Evolutionary conservation across 2,797 vertebrate genomes (phyloP).

Genomic region (Antennarius maculatus): DNA sequence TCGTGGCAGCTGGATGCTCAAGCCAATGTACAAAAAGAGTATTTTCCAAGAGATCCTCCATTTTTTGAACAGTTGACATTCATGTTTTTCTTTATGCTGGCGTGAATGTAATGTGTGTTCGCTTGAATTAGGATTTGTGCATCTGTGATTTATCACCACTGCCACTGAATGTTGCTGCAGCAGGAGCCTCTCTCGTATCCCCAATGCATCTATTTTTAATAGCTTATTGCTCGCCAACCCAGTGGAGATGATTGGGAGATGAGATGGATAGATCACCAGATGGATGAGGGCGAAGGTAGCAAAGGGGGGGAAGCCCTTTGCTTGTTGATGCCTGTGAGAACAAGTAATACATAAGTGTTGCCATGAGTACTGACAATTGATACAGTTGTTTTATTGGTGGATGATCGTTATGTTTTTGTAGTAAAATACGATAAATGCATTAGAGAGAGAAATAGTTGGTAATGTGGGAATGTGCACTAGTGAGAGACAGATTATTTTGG

Average conservation of each 20-base stretch:
- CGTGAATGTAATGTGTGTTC: slow-evolving; percentile 18
- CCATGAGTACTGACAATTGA: slow-evolving; percentile 3
- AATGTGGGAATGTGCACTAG: not conserved
- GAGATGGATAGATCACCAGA: slow-evolving; percentile 42
- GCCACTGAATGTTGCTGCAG: slow-evolving; percentile 70
- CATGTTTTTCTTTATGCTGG: slow-evolving; percentile 9
- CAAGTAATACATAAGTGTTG: slow-evolving; percentile 10
- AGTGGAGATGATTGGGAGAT: slow-evolving; percentile 61
- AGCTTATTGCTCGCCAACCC: slow-evolving; percentile 62
- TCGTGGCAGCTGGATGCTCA: slow-evolving; percentile 3
- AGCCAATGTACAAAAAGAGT: slow-evolving; percentile 19
- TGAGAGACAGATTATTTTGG: not conserved
- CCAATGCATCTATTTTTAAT: slow-evolving; percentile 73
- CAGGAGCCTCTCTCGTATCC: slow-evolving; percentile 56
- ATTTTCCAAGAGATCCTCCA: slow-evolving; percentile 7
- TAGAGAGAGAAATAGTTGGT: not conserved
- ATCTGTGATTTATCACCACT: slow-evolving; percentile 78
- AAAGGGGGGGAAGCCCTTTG: slow-evolving; percentile 30
- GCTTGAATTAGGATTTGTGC: slow-evolving; percentile 46
- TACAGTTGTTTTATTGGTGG: not conserved
- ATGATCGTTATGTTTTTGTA: slow-evolving; percentile 11
- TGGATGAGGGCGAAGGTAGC: slow-evolving; percentile 20
- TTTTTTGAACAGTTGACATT: slow-evolving; percentile 2
- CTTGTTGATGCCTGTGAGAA: slow-evolving; percentile 19
- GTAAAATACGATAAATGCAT: slow-evolving; percentile 10